Evolutionary conservation across 2,888 invertebrate genomes (phyloP), one percentile per base, ranked within the genome.

Genomic region (Drosophila heteroneura): DNA sequence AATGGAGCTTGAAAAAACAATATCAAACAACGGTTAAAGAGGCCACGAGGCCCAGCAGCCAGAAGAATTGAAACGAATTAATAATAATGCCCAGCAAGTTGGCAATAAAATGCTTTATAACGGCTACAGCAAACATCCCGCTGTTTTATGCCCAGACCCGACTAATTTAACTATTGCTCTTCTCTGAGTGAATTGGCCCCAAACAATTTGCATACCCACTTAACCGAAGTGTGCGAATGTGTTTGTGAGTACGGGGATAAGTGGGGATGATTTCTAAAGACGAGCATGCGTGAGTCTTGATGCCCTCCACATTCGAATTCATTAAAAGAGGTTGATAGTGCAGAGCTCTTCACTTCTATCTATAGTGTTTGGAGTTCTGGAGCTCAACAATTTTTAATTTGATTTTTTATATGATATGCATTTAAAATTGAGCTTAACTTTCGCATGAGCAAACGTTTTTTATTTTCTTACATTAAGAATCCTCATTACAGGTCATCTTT

Each of bases 91-190:
- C 75, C 79, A 54, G 64, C 70, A 70, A 77, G 64, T 63, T 71
- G 73, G 73, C 72, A 81, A 81, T 86, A 89, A 89, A 78, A 89
- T 74, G 68, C 71, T 81, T 89, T 76, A 81, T 74, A 86, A 65
- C 64, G 68, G 68, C 67, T 56, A 51, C 41, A 61, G 67, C 53
- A 56, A 54, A 56, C 68, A 67, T 70, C 76, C 81, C 71, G 70
- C 68, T 86, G 84, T 79, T 85, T 83, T 83, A 85, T 86, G 59
- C 22, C 65, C 79, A 47, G 30, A 30, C 41, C 71, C 58, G 61
- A 74, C 84, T 86, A 89, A 89, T 85, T 85, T 89, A 66, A 83
- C 84, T 83, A 76, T 75, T 63, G 65, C 59, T 66, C 26, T 35
- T 4, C 9, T 1, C 62, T 52, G 41, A 49, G 44, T 28, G 62